These are phyloP conservation scores for Plebejus argus DNA, from an alignment of 2,888 invertebrate genomes.

Conservation along the genomic window DNA sequence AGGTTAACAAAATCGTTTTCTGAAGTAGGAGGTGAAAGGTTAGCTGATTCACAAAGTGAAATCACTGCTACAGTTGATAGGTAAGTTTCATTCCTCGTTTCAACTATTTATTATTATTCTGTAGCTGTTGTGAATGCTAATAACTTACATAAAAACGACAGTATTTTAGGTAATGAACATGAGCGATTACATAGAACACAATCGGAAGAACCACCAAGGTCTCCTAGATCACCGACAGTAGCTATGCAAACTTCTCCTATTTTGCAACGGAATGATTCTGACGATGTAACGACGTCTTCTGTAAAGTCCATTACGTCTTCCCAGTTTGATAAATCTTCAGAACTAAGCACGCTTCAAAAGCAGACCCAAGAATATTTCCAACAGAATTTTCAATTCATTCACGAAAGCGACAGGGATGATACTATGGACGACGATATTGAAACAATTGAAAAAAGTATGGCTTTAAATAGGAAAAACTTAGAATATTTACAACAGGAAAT, in stretches of 20 bases:
- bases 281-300: constrained; percentile 70
- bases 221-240: constrained; percentile 83
- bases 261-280: constrained; percentile 67
- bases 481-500: constrained; percentile 79
- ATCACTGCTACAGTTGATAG: constrained; percentile 62
- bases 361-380: constrained; percentile 78
- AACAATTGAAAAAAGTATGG: constrained; percentile 78
- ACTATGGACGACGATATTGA: constrained; percentile 77
- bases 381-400: constrained; percentile 78
- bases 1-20: constrained; percentile 92
- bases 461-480: constrained; percentile 72
- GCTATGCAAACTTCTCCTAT: constrained; percentile 71
- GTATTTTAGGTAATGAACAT: constrained; percentile 80
- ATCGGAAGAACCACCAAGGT: constrained; percentile 90
- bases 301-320: constrained; percentile 69
- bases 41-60: constrained; percentile 61
- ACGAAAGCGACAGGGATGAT: constrained; percentile 77
- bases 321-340: constrained; percentile 71
- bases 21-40: constrained; percentile 82
- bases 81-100: constrained; percentile 44
- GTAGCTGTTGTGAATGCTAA: constrained; percentile 12
- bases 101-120: background rate
- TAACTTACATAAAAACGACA: constrained; percentile 45
- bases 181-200: constrained; percentile 91
- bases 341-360: constrained; percentile 65